These are phyloP conservation scores for Spea multiplicata DNA, from an alignment of 2,113 vertebrate genomes.

Conservation along the genomic window DNA sequence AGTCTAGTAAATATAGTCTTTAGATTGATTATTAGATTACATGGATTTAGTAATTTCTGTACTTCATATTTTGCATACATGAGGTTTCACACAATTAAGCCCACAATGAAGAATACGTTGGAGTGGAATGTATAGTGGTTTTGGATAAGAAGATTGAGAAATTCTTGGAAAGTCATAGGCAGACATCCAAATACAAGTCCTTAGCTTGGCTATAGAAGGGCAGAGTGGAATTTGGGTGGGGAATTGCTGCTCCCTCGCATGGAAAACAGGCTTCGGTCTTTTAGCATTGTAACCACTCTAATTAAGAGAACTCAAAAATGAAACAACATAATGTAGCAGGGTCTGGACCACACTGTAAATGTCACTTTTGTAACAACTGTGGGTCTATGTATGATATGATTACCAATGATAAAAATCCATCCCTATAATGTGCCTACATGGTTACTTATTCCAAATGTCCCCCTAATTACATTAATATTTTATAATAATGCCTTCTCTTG, in stretches of 20 bases:
- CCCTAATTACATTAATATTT: slow-evolving; percentile 35
- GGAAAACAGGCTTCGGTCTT: slow-evolving; percentile 11
- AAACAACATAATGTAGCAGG: not conserved
- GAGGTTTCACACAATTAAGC: not conserved
- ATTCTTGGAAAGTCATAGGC: slow-evolving; percentile 1
- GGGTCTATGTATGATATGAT: too few species aligned
- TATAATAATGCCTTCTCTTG: slow-evolving; percentile 39
- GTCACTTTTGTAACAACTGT: not conserved
- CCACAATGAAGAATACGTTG: not conserved
- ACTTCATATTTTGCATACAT: not conserved
- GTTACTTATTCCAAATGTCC: too few species aligned
- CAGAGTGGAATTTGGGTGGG: slow-evolving; percentile 5
- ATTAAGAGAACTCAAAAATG: not conserved
- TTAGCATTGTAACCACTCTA: not conserved
- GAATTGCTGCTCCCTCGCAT: slow-evolving; percentile 27
- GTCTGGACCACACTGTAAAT: not conserved
- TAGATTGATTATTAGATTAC: too few species aligned
- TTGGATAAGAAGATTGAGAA: slow-evolving; percentile 22
- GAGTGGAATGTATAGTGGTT: slow-evolving; percentile 10
- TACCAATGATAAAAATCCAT: too few species aligned
- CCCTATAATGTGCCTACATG: too few species aligned
- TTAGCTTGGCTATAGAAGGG: slow-evolving; percentile 34
- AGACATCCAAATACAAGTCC: slow-evolving; percentile 14
- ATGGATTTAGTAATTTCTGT: too few species aligned
- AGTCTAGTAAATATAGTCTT: too few species aligned